These are phyloP conservation scores for Mayetiola destructor DNA, from an alignment of 2,888 invertebrate genomes.

Conservation along the genomic window DNA sequence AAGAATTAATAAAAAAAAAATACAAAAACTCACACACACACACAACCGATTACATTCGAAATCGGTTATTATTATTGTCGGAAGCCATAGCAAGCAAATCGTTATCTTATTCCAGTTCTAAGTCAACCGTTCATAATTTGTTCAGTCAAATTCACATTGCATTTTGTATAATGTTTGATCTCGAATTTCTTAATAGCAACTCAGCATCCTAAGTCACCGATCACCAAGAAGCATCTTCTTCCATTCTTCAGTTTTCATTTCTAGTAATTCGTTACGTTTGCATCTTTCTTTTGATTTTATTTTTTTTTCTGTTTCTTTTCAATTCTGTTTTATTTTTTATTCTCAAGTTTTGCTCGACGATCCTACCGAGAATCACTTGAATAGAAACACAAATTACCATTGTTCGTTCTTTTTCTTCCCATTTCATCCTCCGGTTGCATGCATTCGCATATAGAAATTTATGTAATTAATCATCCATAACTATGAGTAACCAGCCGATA, in stretches of 20 bases:
- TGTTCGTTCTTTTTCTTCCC: background rate
- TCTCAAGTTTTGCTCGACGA: background rate
- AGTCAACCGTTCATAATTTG: slow-evolving; percentile 8
- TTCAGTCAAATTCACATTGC: slow-evolving; percentile 7
- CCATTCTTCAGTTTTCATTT: background rate
- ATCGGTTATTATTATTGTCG: too few species aligned
- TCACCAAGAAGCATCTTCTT: background rate
- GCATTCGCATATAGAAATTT: slow-evolving; percentile 1
- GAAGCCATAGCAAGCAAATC: too few species aligned
- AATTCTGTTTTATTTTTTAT: background rate
- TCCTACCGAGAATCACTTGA: slow-evolving; percentile 10
- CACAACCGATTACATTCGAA: too few species aligned
- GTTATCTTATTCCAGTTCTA: background rate
- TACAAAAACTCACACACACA: too few species aligned
- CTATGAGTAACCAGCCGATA: background rate
- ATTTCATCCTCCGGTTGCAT: too few species aligned
- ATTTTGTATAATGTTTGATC: too few species aligned
- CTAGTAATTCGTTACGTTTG: background rate
- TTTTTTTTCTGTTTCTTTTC: slow-evolving; percentile 13
- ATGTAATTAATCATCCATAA: slow-evolving; percentile 14
- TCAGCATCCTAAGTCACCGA: background rate
- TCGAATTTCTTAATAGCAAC: background rate
- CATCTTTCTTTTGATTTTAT: background rate
- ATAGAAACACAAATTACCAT: background rate
- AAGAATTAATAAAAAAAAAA: background rate